Evolutionary conservation across 2,888 invertebrate species (phyloP).

Genomic region (Linyphia triangularis): DNA sequence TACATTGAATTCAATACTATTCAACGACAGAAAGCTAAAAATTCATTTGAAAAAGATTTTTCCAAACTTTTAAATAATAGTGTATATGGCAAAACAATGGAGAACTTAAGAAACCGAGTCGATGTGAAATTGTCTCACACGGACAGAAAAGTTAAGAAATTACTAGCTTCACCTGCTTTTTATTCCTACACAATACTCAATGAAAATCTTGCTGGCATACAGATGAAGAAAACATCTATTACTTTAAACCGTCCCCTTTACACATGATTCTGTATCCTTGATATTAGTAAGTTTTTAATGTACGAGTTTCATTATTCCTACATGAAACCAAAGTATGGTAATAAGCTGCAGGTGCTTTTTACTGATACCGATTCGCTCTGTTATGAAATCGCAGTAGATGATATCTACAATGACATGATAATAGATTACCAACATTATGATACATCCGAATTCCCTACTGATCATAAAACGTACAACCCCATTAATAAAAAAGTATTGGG

Average conservation of each 20-base stretch:
- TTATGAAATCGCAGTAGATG: constrained; percentile 76
- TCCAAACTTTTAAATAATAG: constrained; percentile 79
- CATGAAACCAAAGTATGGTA: constrained; percentile 76
- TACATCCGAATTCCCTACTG: constrained; percentile 77
- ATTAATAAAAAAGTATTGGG: constrained; percentile 78
- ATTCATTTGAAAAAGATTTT: constrained; percentile 79
- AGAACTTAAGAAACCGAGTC: constrained; percentile 78
- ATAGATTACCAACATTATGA: constrained; percentile 73
- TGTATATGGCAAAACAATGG: constrained; percentile 79
- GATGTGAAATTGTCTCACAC: constrained; percentile 76
- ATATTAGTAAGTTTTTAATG: background rate
- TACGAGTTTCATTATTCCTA: too few species aligned
- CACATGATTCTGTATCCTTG: background rate
- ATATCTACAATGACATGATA: constrained; percentile 77
- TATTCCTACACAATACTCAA: background rate
- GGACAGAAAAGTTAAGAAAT: constrained; percentile 25
- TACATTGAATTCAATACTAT: constrained; percentile 75
- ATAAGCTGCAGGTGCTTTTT: constrained; percentile 76
- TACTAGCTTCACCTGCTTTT: constrained; percentile 60
- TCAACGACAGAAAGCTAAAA: constrained; percentile 77
- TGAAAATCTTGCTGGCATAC: background rate
- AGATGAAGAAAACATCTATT: background rate
- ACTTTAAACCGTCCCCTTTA: background rate
- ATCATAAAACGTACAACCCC: background rate
- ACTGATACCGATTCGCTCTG: constrained; percentile 78